Base-by-base conservation (phyloP, 2,888 invertebrate species). In the Ypsolopha scabrella region DNA sequence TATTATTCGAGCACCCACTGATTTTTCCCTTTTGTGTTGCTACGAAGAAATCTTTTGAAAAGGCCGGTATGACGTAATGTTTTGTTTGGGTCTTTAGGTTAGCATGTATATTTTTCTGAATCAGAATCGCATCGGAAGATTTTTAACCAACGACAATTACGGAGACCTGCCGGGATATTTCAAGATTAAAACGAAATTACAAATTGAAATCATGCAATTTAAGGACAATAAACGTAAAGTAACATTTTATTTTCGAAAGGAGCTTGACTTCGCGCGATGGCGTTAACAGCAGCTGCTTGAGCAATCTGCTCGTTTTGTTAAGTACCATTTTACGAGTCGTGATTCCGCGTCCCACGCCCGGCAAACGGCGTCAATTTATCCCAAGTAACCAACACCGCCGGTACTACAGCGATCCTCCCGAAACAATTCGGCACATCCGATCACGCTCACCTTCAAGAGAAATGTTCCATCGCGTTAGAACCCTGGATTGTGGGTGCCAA, bases 1-100 rank as follows among this genome's bases (percentile, higher is more conserved):
- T 39, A 35, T 63, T 64, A 64, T 70, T 69, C 65, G 65, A 68
- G 68, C 73, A 74, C 72, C 72, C 67, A 75, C 64, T 64, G 48
- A 64, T 63, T 64, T 61, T 49, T 49, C 33, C 34, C 34, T 68
- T 68, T 66, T 69, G 60, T 63, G 46, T 35, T 7, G 6, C 13
- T 14, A 6, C 13, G 14, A 13, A 43, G 13, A 43, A 43, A 43
- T 43, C 14, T 43, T n/a, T 64, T 62, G 59, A 62, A 62, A 63
- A 65, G 59, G 63, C 52, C 59, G 54, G 41, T 57, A 59, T 68
- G 69, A 71, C 70, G 65, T 72, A 70, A 41, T 39, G 0, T 8
- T 35, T 11, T 8, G 11, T 11, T 11, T 43, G 43, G 8, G 6
- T 13, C 7, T 6, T 43, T 6, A 11, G 24, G 24, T 24, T 24